Evolutionary conservation across 1,140 invertebrate species (phyloP), one percentile per base, ranked within the genome.

Genomic region (Drosophila micromelanica): DNA sequence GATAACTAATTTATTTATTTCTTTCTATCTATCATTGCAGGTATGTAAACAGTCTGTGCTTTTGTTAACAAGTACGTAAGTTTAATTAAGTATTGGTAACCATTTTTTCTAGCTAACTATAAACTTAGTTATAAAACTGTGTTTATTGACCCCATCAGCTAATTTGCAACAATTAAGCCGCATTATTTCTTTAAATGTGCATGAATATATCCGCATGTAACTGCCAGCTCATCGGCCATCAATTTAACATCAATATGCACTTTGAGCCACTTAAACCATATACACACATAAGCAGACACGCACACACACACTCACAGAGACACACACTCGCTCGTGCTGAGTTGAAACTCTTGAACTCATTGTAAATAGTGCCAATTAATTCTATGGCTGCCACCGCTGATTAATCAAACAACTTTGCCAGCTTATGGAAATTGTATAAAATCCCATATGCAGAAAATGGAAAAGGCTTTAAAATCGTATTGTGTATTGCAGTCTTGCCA

Each of bases 111-210:
- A 32, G n/a, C 8, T 32, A 40, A 11, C 6, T 60, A 27, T 9
- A 48, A 37, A 2, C 20, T 23, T 42, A 9, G 17, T 46, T n/a
- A 20, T 32, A 23, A 35, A 64, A 43, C 17, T 45, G 38, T 12
- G 52, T 60, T 54, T 51, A 73, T 64, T 49, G 46, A 65, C 69
- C 46, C 23, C 80, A 73, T 73, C 17, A 40, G 68, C 76, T 82
- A 78, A 87, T 87, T 89, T 87, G 68, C 72, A 77, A 76, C 77
- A 89, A 87, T 89, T 82, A 87, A 75, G 45, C 63, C 46, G 59
- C 13, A 68, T 87, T 73, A 62, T 69, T 37, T 38, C 49, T 71
- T 42, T 69, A 73, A 67, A 35, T 40, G 62, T 37, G 38, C 11
- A 15, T 6, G 27, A n/a, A 55, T 57, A 72, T 78, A 67, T 79